Conservation (phyloP, 2,888 invertebrate genomes). For the Steinernema hermaphroditum region DNA sequence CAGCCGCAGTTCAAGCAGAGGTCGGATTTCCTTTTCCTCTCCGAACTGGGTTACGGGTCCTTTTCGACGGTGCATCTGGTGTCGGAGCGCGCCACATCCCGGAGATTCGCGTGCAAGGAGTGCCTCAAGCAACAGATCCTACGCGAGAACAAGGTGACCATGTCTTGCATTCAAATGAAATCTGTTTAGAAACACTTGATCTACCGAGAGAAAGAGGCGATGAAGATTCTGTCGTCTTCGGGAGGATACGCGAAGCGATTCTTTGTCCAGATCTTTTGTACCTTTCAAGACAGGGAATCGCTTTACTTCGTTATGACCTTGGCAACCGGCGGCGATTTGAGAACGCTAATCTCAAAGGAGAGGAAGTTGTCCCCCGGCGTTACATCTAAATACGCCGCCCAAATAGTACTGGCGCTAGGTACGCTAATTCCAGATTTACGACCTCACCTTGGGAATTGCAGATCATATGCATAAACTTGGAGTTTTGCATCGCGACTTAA, state of each 20-base stretch:
- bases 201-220: slow-evolving; percentile 48
- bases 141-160: slow-evolving; percentile 83
- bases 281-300: slow-evolving; percentile 89
- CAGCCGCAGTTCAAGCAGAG: not conserved
- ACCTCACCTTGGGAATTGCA: too few relatives aligned
- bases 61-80: slow-evolving; percentile 51
- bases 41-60: slow-evolving; percentile 50
- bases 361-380: slow-evolving; percentile 70
- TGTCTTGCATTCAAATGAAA: slow-evolving; percentile 82
- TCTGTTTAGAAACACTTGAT: slow-evolving; percentile 44
- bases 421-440: slow-evolving; percentile 70
- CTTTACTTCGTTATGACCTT: slow-evolving; percentile 95
- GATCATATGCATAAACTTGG: slow-evolving; percentile 54
- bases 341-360: slow-evolving; percentile 41
- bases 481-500: slow-evolving; percentile 62
- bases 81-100: slow-evolving; percentile 33
- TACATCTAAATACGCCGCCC: slow-evolving; percentile 84
- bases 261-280: slow-evolving; percentile 90
- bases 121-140: slow-evolving; percentile 91
- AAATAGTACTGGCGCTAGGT: slow-evolving; percentile 84
- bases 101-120: slow-evolving; percentile 82
- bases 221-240: slow-evolving; percentile 76
- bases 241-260: slow-evolving; percentile 72
- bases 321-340: slow-evolving; percentile 88
- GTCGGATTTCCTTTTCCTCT: slow-evolving; percentile 44